phyloP scores from a whole-genome alignment of 2,888 invertebrate genomes.

The Ligdia adustata region DNA sequence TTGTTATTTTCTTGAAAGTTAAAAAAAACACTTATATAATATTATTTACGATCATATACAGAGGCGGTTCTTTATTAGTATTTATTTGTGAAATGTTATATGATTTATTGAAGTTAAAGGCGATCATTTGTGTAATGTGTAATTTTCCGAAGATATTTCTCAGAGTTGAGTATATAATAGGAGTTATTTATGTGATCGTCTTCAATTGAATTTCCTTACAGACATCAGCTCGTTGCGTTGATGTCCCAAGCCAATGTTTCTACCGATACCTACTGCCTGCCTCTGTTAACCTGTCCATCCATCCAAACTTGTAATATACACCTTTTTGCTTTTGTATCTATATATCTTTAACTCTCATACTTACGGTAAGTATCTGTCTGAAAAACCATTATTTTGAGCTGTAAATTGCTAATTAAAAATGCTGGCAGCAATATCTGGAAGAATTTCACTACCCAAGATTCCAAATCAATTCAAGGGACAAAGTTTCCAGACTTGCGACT shows the following conservation, averaged over 20 bases:
- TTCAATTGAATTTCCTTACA: no score
- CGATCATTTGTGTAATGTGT: constrained; percentile 36
- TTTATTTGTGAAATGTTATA: constrained; percentile 49
- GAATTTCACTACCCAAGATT: no score
- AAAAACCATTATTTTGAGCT: constrained; percentile 4
- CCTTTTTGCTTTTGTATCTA: constrained; percentile 21
- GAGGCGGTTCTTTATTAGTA: constrained; percentile 71
- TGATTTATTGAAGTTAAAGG: constrained; percentile 53
- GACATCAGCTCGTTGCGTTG: no score
- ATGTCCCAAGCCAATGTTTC: no score
- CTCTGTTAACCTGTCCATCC: constrained; percentile 18
- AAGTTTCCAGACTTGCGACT: no score
- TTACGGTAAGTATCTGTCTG: constrained; percentile 20
- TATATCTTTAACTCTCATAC: neutral
- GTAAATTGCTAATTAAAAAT: neutral
- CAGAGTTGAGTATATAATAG: constrained; percentile 61
- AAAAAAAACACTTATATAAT: constrained; percentile 72
- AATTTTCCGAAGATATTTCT: constrained; percentile 15
- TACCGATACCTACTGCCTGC: no score
- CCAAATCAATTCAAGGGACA: no score
- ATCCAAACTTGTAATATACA: constrained; percentile 15
- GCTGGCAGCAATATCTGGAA: constrained; percentile 1
- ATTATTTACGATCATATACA: constrained; percentile 60
- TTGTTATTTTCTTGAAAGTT: constrained; percentile 80
- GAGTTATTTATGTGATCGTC: no score